A percentile compares a stretch with the other conserved stretches of the same genome.
Evolutionary conservation across 1,140 invertebrate species (phyloP).

Genomic region (Zelostemma sp.): DNA sequence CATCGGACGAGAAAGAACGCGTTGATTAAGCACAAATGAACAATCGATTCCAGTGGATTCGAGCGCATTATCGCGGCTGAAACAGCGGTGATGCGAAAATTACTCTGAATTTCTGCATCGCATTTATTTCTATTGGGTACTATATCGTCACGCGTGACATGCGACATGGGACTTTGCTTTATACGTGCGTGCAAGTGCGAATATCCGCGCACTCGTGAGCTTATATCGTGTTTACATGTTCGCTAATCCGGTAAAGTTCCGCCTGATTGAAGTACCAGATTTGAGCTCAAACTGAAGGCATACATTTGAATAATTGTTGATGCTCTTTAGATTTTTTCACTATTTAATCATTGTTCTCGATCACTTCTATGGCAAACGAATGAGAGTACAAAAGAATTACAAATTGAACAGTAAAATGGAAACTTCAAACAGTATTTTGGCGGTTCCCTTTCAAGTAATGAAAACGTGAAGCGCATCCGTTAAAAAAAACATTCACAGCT

Average conservation of each 20-base stretch:
- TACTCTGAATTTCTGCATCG: constrained; percentile 3
- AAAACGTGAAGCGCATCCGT: too few relatives aligned
- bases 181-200: neutral
- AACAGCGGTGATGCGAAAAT: constrained; percentile 12
- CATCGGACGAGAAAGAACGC: constrained; percentile 15
- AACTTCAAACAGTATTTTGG: too few relatives aligned
- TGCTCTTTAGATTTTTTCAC: too few relatives aligned
- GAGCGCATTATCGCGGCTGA: neutral
- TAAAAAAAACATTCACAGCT: too few relatives aligned
- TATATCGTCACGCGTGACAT: constrained; percentile 4
- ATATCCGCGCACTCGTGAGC: neutral
- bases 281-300: neutral
- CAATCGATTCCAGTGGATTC: constrained; percentile 30
- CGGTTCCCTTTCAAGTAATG: too few relatives aligned
- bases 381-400: too few relatives aligned
- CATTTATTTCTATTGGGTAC: constrained; percentile 10
- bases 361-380: too few relatives aligned
- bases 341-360: too few relatives aligned
- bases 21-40: constrained; percentile 31
- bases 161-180: neutral
- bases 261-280: neutral
- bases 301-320: neutral
- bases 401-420: too few relatives aligned
- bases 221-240: constrained; percentile 13
- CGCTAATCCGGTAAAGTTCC: constrained; percentile 7